These are phyloP conservation scores for Pseudomyrmex sp. DNA, from an alignment of 1,140 invertebrate species.

Conservation along the genomic window DNA sequence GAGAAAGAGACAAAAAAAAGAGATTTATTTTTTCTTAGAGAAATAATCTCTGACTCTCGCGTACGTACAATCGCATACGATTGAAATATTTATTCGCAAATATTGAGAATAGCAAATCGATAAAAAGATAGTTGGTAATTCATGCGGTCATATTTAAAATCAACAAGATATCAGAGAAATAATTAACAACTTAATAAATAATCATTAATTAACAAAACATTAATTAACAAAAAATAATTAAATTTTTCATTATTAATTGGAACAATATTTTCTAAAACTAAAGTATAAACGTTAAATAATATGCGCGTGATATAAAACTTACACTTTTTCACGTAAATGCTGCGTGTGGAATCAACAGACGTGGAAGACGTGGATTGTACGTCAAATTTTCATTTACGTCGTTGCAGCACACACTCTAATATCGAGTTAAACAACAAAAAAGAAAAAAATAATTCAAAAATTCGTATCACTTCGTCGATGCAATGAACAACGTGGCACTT, in stretches of 20 bases:
- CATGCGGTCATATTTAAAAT: too few relatives aligned
- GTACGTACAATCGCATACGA: not conserved
- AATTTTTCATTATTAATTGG: not conserved
- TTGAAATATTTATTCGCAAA: not conserved
- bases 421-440: not conserved
- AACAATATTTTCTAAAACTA: not conserved
- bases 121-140: not conserved
- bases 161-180: too few relatives aligned
- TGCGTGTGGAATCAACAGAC: not conserved
- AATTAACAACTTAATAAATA: too few relatives aligned
- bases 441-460: not conserved
- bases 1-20: too few relatives aligned
- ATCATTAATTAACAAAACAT: too few relatives aligned
- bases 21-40: too few relatives aligned
- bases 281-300: not conserved
- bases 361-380: not conserved
- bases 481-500: slow-evolving; percentile 18
- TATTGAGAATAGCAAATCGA: not conserved
- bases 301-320: not conserved
- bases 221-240: not conserved
- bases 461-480: slow-evolving; percentile 5
- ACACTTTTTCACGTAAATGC: slow-evolving; percentile 6
- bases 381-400: not conserved
- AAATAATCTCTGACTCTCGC: too few relatives aligned
- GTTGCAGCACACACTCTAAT: not conserved